Conservation (phyloP, 1,140 invertebrate genomes). For the Centruroides vittatus region DNA sequence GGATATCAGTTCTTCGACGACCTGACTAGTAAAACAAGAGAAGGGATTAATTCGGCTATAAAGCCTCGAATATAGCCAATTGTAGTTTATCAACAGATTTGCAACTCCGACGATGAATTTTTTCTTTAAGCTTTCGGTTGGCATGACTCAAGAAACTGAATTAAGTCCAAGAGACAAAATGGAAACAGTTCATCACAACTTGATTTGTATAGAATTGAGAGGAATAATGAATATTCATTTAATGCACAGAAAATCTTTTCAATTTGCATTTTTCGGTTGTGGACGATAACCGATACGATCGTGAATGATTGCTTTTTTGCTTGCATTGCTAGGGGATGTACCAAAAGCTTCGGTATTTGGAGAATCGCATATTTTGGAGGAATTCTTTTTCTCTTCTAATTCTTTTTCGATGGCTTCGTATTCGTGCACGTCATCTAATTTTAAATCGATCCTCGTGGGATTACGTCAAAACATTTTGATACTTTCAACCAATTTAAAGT, state of each 20-base stretch:
- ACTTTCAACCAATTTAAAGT: neutral
- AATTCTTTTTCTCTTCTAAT: constrained; percentile 19
- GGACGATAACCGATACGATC: constrained; percentile 48
- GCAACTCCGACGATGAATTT: too few species aligned
- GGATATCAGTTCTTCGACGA: too few species aligned
- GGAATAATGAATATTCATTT: too few species aligned
- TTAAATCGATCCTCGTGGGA: constrained; percentile 56
- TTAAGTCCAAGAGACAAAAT: too few species aligned
- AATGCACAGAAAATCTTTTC: neutral
- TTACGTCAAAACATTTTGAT: constrained; percentile 52
- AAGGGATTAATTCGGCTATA: too few species aligned
- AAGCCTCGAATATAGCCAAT: too few species aligned
- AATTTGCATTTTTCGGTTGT: constrained; percentile 20
- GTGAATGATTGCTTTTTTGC: constrained; percentile 42
- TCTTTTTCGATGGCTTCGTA: constrained; percentile 37
- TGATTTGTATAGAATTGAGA: too few species aligned
- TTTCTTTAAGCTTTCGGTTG: too few species aligned
- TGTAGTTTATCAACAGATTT: too few species aligned
- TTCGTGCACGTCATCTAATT: constrained; percentile 57
- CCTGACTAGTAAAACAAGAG: too few species aligned
- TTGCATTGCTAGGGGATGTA: constrained; percentile 23
- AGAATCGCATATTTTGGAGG: neutral
- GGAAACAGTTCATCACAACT: too few species aligned
- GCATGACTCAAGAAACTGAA: too few species aligned
- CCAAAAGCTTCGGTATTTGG: constrained; percentile 14